Base-by-base conservation (phyloP, 2,888 invertebrate genomes). In the Coronaproctus castanopsis region DNA sequence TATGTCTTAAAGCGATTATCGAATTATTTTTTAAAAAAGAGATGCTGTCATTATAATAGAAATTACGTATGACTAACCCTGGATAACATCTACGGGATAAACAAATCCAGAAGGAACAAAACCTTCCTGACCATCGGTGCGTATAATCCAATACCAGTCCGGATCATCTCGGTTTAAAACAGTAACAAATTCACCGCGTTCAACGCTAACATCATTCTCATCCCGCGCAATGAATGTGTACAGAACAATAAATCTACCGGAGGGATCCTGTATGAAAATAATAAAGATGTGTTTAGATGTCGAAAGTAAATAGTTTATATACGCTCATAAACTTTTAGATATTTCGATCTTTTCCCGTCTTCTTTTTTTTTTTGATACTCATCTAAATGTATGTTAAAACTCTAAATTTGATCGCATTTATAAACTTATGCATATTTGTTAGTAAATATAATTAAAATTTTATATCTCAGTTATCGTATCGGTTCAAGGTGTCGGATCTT, bases 111-210 rank as follows among this genome's bases (percentile, higher is more conserved):
- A 87, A 0, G 95, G 95, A 57, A 95, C 92, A 71, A 95, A 95
- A 1, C 95, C 95, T 72, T 95, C 93, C 67, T 89, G 88, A 0
- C 89, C 90, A 69, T 93, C 90, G 65, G 86, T 86, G 65, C 91
- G 78, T 50, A 90, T 83, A 57, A 95, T 88, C 93, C 93, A 95
- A 71, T 86, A 93, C 95, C 95, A 95, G 72, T 93, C 92, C 0
- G 89, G 86, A 73, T 95, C 93, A 71, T 93, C 93, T 68, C 88
- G 79, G 73, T 95, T 95, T 59, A 95, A 74, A 18, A 95, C 89
- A 61, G 92, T 92, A n/a, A 95, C 91, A 74, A 93, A 88, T 71
- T 95, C 93, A 0, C 93, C 93, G 55, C 91, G 76, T 68, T 91
- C 89, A 1, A 95, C 93, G 50, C 87, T 88, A 0, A 93, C 85